These are phyloP conservation scores for Arbacia lixula DNA, from an alignment of 53 echinoderm and acorn worm genomes.

Conservation along the genomic window DNA sequence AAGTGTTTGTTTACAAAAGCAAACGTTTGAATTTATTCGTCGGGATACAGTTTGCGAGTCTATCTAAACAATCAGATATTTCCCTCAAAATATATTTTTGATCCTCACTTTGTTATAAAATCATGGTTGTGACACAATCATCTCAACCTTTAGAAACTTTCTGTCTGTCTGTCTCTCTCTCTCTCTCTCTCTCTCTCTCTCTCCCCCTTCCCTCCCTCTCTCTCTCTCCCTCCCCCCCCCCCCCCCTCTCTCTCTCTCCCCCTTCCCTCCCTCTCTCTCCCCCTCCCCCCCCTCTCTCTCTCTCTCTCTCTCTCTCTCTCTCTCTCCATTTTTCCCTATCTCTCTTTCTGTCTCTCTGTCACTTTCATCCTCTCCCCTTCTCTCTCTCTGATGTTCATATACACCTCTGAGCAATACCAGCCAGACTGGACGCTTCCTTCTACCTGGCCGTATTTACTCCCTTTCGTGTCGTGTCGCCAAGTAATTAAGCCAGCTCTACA, in stretches of 20 bases:
- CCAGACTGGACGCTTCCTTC: too few species aligned
- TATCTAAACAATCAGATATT: background rate
- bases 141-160: background rate
- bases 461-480: too few species aligned
- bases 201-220: background rate
- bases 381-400: too few species aligned
- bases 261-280: background rate
- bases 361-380: background rate
- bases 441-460: too few species aligned
- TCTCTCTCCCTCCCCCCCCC: background rate
- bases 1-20: too few species aligned
- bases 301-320: background rate
- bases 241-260: background rate
- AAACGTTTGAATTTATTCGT: too few species aligned
- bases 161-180: background rate
- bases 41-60: too few species aligned
- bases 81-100: too few species aligned
- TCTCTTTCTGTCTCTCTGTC: conserved; percentile 4
- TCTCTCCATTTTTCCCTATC: background rate
- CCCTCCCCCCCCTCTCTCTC: background rate
- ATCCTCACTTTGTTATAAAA: background rate
- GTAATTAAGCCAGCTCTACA: conserved; percentile 25
- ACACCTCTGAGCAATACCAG: too few species aligned
- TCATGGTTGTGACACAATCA: background rate
- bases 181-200: background rate